A percentile compares a stretch with the other conserved stretches of the same genome.
Evolutionary conservation across 2,888 invertebrate species (phyloP).

Genomic region (Abrostola tripartita): DNA sequence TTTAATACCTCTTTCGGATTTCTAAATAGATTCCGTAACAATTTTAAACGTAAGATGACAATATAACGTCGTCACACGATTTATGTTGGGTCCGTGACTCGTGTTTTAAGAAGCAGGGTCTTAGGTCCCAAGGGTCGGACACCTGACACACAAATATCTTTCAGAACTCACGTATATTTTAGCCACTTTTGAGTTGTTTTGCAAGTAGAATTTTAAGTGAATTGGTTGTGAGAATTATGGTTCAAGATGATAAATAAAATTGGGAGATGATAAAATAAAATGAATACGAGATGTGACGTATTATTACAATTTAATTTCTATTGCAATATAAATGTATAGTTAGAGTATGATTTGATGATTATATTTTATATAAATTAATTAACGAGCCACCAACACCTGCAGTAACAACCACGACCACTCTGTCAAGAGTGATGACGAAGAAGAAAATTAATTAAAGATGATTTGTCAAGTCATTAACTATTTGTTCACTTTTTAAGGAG

Average conservation of each 20-base stretch:
- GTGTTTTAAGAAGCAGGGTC: conserved; percentile 21
- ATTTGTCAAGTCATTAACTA: no score
- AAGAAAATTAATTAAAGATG: no score
- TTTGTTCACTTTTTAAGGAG: no score
- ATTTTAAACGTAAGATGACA: conserved; percentile 39
- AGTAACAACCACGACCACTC: no score
- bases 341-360: no score
- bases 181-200: background rate
- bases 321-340: no score
- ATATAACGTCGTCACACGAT: conserved; percentile 26
- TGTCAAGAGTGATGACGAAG: no score
- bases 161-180: conserved; percentile 2
- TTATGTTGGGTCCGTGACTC: conserved; percentile 44
- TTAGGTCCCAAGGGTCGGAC: conserved; percentile 26
- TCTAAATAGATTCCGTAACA: conserved; percentile 39
- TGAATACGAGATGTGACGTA: background rate
- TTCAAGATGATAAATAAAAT: no score
- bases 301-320: no score
- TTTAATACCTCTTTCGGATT: conserved; percentile 9
- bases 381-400: no score
- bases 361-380: no score
- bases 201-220: background rate
- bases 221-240: no score
- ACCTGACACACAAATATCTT: conserved; percentile 21
- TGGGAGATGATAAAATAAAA: background rate